Conservation (phyloP, 2,797 vertebrate genomes). For the Holocentrus rufus region DNA sequence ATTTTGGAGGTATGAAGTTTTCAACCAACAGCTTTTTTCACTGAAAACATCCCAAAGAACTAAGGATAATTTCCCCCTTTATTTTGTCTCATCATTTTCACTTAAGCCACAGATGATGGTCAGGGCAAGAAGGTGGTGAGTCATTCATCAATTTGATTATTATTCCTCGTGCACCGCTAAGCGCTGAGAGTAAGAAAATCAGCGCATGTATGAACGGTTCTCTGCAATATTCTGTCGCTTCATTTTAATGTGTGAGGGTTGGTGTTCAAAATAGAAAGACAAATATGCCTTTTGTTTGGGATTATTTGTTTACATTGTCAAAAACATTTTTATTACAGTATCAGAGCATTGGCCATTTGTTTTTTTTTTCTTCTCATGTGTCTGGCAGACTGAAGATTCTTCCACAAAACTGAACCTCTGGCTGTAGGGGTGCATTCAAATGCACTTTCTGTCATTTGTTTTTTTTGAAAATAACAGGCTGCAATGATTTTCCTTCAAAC, state of each 20-base stretch:
- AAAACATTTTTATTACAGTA: conserved; percentile 30
- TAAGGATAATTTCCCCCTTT: not conserved
- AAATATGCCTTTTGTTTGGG: conserved; percentile 22
- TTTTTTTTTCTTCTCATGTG: too few relatives aligned
- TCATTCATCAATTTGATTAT: conserved; percentile 57
- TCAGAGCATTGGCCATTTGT: conserved; percentile 1
- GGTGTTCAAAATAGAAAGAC: conserved; percentile 35
- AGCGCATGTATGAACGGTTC: not conserved
- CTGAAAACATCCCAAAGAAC: conserved; percentile 6
- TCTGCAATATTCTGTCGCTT: conserved; percentile 22
- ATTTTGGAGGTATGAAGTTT: too few relatives aligned
- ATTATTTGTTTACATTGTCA: conserved; percentile 43
- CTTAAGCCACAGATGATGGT: conserved; percentile 36
- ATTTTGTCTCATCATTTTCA: conserved; percentile 17
- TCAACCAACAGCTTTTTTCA: not conserved
- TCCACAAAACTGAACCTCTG: too few relatives aligned
- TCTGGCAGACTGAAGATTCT: too few relatives aligned
- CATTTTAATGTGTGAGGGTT: conserved; percentile 30
- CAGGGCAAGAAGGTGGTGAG: conserved; percentile 16
- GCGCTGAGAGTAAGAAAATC: not conserved
- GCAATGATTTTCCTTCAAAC: too few relatives aligned
- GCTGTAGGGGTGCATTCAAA: too few relatives aligned
- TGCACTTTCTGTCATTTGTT: too few relatives aligned
- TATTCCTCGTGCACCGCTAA: conserved; percentile 17
- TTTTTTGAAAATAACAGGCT: too few relatives aligned